Base-by-base conservation (phyloP, 2,888 invertebrate species). In the Agapetus fuscipes region DNA sequence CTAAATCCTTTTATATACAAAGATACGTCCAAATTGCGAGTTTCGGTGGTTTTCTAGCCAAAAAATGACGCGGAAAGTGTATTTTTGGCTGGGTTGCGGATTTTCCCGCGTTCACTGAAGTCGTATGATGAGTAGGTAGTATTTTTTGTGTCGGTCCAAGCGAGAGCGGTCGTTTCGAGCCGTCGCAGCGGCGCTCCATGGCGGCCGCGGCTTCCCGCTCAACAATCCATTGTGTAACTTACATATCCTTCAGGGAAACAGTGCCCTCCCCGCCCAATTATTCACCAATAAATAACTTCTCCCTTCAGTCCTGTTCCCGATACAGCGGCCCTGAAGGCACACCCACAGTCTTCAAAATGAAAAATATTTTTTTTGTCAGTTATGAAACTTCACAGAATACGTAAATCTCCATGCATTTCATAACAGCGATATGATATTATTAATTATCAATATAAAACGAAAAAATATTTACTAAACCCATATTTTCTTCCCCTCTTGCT, bases 71-170 rank as follows among this genome's bases (percentile, higher is more conserved):
- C 54, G 58, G 57, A 56, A 53, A 53, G 57, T 58, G 59, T 61
- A 57, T 60, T 62, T 64, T 57, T 58, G 53, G 58, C 54, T 57
- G 58, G 59, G 57, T 61, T 63, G 60, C 61, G 58, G 58, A 60
- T 63, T 67, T 65, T 61, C 61, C 64, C 66, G 68, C 67, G 62
- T 64, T 65, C 34, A 31, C 27, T 27, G 17, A 17, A 48, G 62
- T 61, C 61, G 64, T 62, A 62, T 54, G 55, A 48, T 51, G 52
- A 54, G 52, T 55, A 56, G 51, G 54, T 56, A 59, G 59, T 54
- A 56, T 60, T 43, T 62, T 61, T 58, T 66, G 65, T 42, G 38
- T 38, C 42, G 30, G 42, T 17, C 38, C 11, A 30, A 42, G 17
- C 27, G 32, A 38, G 38, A n/a, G 17, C 17, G 31, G n/a, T 31